Evolutionary conservation across 2,113 vertebrate genomes (phyloP).

Genomic region (Narcine bancroftii): DNA sequence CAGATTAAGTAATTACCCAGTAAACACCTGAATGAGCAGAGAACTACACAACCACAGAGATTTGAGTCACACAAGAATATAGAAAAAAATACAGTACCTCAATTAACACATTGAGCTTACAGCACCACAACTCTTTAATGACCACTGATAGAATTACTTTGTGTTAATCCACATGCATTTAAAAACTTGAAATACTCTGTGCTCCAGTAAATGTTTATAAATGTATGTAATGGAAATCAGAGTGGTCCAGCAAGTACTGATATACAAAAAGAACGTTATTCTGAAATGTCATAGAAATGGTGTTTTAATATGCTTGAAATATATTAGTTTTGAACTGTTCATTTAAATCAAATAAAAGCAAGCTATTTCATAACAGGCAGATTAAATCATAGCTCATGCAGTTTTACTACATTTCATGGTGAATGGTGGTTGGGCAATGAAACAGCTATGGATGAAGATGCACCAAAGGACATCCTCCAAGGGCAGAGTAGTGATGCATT

Average conservation of each 20-base stretch:
- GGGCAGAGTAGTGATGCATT: neutral
- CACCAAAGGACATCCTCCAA: too few species aligned
- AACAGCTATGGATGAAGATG: too few species aligned
- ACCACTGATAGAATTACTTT: neutral
- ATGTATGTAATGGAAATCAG: neutral
- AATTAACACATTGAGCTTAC: neutral
- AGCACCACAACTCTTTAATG: neutral
- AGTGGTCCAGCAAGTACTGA: neutral
- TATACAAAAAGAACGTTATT: neutral
- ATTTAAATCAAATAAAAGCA: neutral
- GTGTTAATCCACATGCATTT: neutral
- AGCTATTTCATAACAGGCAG: too few species aligned
- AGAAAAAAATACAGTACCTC: neutral
- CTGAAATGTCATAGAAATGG: neutral
- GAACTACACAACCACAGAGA: neutral
- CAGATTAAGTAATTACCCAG: neutral
- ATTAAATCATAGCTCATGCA: too few species aligned
- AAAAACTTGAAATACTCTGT: neutral
- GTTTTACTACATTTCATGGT: too few species aligned
- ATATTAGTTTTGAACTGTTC: neutral
- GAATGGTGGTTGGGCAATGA: too few species aligned
- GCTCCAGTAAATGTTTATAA: neutral
- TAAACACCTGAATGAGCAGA: neutral
- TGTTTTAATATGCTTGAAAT: neutral
- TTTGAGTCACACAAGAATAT: neutral